Evolutionary conservation across 2,888 invertebrate species (phyloP).

Genomic region (Marasmarcha lunaedactyla): DNA sequence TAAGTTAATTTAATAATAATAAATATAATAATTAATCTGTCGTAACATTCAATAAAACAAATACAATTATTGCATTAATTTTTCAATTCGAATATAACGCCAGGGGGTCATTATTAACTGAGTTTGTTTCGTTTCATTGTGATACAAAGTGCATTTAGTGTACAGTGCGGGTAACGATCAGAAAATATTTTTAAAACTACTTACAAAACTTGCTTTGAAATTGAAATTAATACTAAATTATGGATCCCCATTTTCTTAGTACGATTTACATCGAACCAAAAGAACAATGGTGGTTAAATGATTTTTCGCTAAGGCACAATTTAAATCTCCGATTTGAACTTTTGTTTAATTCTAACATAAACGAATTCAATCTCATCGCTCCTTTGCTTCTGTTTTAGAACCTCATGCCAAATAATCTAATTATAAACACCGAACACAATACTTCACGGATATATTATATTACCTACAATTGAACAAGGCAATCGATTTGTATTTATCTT

Average conservation of each 20-base stretch:
- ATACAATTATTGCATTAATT: slow-evolving; percentile 58
- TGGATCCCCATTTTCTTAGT: slow-evolving; percentile 18
- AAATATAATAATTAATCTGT: slow-evolving; percentile 54
- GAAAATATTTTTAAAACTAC: slow-evolving; percentile 18
- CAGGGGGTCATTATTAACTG: slow-evolving; percentile 35
- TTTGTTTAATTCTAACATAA: slow-evolving; percentile 54
- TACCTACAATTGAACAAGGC: no score
- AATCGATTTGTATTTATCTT: no score
- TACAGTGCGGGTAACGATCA: slow-evolving; percentile 42
- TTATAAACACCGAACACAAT: neutral
- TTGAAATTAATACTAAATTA: slow-evolving; percentile 25
- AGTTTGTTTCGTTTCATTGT: slow-evolving; percentile 19
- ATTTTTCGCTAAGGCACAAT: slow-evolving; percentile 63
- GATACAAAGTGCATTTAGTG: slow-evolving; percentile 34
- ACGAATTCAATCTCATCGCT: slow-evolving; percentile 39
- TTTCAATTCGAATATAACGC: slow-evolving; percentile 34
- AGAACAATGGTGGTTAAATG: slow-evolving; percentile 34
- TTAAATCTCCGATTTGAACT: slow-evolving; percentile 64
- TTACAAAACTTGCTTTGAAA: slow-evolving; percentile 3
- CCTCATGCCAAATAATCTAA: no score
- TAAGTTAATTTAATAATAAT: slow-evolving; percentile 47
- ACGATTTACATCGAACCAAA: slow-evolving; percentile 35
- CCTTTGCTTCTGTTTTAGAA: no score
- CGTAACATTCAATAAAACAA: slow-evolving; percentile 65
- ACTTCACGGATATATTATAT: no score